Evolutionary conservation across 2,113 vertebrate species (phyloP).

Genomic region (Telmatochromis brachygnathus): DNA sequence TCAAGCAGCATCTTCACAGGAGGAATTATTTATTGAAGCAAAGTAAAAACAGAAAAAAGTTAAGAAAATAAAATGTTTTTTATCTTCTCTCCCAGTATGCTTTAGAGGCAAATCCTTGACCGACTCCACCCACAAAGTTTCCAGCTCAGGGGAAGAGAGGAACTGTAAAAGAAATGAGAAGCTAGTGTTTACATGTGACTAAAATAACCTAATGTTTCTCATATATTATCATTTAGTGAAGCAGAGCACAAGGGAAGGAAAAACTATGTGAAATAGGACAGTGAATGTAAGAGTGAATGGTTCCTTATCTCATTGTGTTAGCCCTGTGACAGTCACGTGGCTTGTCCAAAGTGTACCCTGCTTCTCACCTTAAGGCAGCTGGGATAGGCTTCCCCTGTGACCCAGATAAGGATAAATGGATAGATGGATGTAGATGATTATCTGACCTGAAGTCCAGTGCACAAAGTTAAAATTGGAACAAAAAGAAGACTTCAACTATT

Average conservation of each 20-base stretch:
- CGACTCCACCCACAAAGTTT: background rate
- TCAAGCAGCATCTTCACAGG: background rate
- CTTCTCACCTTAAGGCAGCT: background rate
- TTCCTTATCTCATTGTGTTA: background rate
- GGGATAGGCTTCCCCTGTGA: background rate
- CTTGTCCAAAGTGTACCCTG: background rate
- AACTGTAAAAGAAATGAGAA: background rate
- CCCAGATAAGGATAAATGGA: background rate
- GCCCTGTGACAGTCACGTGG: background rate
- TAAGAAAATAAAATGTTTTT: background rate
- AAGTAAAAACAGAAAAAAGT: background rate
- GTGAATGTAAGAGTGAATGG: background rate
- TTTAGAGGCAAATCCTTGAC: background rate
- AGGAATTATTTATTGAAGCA: background rate
- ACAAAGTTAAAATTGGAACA: background rate
- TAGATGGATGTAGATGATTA: background rate
- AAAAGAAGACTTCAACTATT: background rate
- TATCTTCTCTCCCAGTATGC: background rate
- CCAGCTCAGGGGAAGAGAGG: background rate
- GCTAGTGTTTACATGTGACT: background rate
- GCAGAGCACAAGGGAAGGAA: background rate
- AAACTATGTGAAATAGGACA: background rate
- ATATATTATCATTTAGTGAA: background rate
- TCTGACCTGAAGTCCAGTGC: background rate
- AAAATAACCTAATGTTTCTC: background rate